Evolutionary conservation across 2,888 invertebrate genomes (phyloP).

Genomic region (Eilema griseolum): DNA sequence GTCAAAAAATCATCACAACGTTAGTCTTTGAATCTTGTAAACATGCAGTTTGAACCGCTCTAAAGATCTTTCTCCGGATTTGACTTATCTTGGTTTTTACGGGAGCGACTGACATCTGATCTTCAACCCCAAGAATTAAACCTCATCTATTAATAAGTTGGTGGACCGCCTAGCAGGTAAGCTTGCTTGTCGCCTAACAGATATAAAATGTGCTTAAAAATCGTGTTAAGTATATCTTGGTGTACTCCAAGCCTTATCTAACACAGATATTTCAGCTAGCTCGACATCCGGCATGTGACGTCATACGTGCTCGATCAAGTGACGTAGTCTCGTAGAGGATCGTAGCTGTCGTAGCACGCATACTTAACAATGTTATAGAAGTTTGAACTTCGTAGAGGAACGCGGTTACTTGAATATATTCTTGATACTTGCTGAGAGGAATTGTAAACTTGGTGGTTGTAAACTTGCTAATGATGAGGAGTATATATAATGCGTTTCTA

Average conservation of each 20-base stretch:
- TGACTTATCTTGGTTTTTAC: too few species aligned
- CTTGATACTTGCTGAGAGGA: not conserved
- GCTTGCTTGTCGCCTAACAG: too few species aligned
- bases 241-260: constrained; percentile 10
- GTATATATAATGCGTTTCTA: too few species aligned
- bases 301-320: constrained; percentile 31
- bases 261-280: constrained; percentile 29
- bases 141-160: too few species aligned
- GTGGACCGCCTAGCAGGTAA: too few species aligned
- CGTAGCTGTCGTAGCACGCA: constrained; percentile 22
- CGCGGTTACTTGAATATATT: not conserved
- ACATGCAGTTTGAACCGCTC: too few species aligned
- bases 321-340: constrained; percentile 32
- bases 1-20: too few species aligned
- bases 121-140: too few species aligned
- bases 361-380: constrained; percentile 1
- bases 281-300: constrained; percentile 26
- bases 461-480: not conserved
- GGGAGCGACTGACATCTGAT: too few species aligned
- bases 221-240: constrained; percentile 14
- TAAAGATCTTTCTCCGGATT: too few species aligned
- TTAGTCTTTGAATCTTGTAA: too few species aligned
- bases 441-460: not conserved
- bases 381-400: not conserved
- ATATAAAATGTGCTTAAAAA: too few species aligned